Conservation (phyloP, 64 coral and sea anemone genomes). For the Actinia equina region DNA sequence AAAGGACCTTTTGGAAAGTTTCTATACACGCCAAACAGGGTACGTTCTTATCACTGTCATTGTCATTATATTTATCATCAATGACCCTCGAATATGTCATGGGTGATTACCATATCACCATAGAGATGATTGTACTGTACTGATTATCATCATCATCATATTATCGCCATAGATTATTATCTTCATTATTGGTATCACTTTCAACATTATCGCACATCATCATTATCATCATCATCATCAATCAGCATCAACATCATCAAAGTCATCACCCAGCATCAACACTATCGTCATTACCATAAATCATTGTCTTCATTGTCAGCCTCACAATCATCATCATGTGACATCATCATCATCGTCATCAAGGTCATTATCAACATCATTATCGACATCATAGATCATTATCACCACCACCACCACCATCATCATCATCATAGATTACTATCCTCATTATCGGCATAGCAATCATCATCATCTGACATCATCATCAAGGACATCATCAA, state of each 20-base stretch:
- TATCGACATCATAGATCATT: background rate
- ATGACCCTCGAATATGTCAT: too few relatives aligned
- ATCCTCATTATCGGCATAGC: background rate
- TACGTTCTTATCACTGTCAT: background rate
- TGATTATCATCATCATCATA: background rate
- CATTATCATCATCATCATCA: conserved; percentile 33
- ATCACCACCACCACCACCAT: conserved; percentile 44
- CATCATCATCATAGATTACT: background rate
- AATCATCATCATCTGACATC: conserved; percentile 6
- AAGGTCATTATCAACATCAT: background rate
- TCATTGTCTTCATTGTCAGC: background rate
- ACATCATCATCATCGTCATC: background rate
- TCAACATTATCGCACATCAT: background rate
- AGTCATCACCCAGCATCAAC: too few relatives aligned
- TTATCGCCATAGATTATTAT: background rate
- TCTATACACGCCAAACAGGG: conserved; percentile 49
- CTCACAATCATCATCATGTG: conserved; percentile 45
- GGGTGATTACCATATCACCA: too few relatives aligned
- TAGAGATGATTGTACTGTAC: too few relatives aligned
- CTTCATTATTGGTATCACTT: background rate
- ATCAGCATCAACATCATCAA: conserved; percentile 27
- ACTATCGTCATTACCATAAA: too few relatives aligned
- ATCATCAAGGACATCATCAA: conserved; percentile 19
- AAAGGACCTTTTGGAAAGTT: conserved; percentile 56
- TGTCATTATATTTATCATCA: background rate